A percentile compares a stretch with the other conserved stretches of the same genome.
Conservation (phyloP, 53 echinoderm and acorn worm genomes). For the Arbacia lixula region DNA sequence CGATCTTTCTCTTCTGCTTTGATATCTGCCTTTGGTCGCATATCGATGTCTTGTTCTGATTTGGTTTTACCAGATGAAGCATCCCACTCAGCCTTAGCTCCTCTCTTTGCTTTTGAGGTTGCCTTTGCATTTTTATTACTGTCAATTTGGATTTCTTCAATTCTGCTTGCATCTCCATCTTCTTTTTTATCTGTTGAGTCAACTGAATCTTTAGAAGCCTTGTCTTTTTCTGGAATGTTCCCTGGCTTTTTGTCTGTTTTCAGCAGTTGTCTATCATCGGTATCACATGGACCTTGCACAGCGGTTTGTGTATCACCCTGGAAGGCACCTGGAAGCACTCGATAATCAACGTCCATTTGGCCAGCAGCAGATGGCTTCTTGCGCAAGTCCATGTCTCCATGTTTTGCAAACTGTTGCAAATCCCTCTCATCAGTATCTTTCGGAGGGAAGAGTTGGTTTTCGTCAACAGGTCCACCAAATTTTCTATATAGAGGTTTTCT, state of each 20-base stretch:
- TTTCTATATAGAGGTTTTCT: constrained; percentile 9
- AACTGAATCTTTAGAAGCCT: background rate
- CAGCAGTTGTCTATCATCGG: constrained; percentile 26
- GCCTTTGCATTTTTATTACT: too few relatives aligned
- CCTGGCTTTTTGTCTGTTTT: constrained; percentile 20
- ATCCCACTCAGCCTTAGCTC: constrained; percentile 26
- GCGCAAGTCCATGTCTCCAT: constrained; percentile 31
- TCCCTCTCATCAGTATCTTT: constrained; percentile 23
- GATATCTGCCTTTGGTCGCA: constrained; percentile 15
- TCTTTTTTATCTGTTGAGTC: background rate
- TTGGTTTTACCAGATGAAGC: background rate
- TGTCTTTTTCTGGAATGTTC: constrained; percentile 9
- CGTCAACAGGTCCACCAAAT: constrained; percentile 20
- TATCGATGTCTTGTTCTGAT: constrained; percentile 17
- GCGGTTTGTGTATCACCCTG: constrained; percentile 58
- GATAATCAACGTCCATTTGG: constrained; percentile 67
- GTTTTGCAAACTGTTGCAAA: constrained; percentile 11
- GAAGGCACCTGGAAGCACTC: constrained; percentile 78
- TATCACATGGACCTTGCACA: background rate
- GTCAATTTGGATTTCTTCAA: too few relatives aligned
- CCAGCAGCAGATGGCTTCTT: background rate
- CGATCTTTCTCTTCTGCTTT: background rate
- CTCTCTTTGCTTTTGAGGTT: too few relatives aligned
- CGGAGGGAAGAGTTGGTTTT: constrained; percentile 24
- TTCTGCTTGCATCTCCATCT: background rate